Evolutionary conservation across 30 jellyfish, hydroid and myxozoan species (phyloP).

Genomic region (Hydra vulgaris): DNA sequence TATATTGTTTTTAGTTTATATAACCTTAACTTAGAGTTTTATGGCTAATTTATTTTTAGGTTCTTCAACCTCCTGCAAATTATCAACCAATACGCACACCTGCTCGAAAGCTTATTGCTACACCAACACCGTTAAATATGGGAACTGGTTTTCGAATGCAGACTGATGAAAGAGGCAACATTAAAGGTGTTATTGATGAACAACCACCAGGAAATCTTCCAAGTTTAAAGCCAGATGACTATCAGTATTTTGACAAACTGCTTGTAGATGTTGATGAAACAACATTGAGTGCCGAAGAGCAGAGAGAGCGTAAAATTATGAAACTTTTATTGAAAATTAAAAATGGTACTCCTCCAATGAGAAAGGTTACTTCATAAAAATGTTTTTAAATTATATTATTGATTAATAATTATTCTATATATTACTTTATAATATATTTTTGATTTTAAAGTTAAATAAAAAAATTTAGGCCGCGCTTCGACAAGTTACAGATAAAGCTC

Average conservation of each 20-base stretch:
- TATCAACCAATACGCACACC: constrained; percentile 99
- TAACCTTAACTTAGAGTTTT: too few relatives aligned
- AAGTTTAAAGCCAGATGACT: constrained; percentile 95
- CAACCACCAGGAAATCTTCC: constrained; percentile 99
- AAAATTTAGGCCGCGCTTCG: constrained; percentile 98
- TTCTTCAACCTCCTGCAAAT: constrained; percentile 96
- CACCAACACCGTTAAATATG: constrained; percentile 95
- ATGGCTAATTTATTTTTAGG: constrained; percentile 7
- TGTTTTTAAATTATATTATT: too few relatives aligned
- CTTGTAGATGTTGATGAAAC: constrained; percentile 97
- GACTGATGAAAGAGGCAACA: constrained; percentile 85
- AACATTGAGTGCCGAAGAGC: constrained; percentile 93
- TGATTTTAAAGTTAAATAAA: too few relatives aligned
- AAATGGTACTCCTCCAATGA: constrained; percentile 99
- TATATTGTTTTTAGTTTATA: neutral
- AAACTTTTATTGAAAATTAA: constrained; percentile 82
- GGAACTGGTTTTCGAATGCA: constrained; percentile 98
- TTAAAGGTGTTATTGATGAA: constrained; percentile 76
- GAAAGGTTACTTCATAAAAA: constrained; percentile 60
- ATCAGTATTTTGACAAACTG: constrained; percentile 93
- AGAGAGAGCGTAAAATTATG: constrained; percentile 96
- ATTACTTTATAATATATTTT: too few relatives aligned
- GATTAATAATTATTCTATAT: too few relatives aligned
- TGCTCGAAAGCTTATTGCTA: constrained; percentile 97
- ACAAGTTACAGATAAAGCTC: constrained; percentile 96